These are phyloP conservation scores for Carassius carassius DNA, from an alignment of 2,113 vertebrate species.

Conservation along the genomic window DNA sequence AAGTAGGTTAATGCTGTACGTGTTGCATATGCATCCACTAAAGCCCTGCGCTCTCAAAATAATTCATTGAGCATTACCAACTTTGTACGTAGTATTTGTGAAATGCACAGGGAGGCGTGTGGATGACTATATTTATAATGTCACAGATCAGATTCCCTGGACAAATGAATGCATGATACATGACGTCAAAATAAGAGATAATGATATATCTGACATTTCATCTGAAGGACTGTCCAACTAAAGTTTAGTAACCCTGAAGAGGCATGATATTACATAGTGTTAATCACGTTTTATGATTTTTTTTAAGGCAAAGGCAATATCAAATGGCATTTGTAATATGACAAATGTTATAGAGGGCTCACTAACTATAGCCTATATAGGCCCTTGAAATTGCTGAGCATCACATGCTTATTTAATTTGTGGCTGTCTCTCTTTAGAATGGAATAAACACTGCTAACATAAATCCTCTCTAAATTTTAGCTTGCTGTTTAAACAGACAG, in stretches of 20 bases:
- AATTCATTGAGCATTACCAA: conserved; percentile 18
- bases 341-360: neutral
- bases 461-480: neutral
- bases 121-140: conserved; percentile 21
- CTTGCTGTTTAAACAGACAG: neutral
- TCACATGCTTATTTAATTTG: neutral
- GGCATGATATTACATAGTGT: neutral
- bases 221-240: neutral
- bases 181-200: conserved; percentile 34
- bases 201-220: conserved; percentile 38
- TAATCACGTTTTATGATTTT: conserved; percentile 12
- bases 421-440: neutral
- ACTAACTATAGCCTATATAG: neutral
- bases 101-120: neutral
- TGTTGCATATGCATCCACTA: conserved; percentile 10
- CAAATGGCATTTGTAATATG: conserved; percentile 1
- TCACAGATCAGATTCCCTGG: conserved; percentile 19
- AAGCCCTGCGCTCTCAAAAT: conserved; percentile 1
- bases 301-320: neutral
- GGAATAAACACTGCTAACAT: neutral
- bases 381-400: neutral
- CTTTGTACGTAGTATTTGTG: neutral
- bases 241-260: conserved; percentile 6
- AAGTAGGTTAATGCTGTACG: conserved; percentile 32
- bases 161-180: conserved; percentile 5